phyloP scores from a whole-genome alignment of 2,797 vertebrate species.

The Taeniopygia guttata region DNA sequence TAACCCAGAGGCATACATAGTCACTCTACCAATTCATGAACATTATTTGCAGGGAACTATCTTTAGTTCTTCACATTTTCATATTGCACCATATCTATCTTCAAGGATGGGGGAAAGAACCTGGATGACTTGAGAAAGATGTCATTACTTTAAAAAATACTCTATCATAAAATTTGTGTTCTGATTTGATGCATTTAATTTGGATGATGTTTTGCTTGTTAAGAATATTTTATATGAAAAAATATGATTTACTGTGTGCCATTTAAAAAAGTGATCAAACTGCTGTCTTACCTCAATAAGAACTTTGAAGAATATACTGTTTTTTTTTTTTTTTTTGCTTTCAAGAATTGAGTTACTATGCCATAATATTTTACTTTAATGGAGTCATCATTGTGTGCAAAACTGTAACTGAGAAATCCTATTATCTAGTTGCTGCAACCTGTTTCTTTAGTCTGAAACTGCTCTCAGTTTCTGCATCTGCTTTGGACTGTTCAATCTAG shows the following conservation, averaged over 20 bases:
- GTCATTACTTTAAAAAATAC: neutral
- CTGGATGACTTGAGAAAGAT: neutral
- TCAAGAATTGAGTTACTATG: neutral
- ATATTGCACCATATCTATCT: neutral
- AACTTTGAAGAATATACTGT: neutral
- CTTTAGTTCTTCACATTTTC: neutral
- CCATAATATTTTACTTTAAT: neutral
- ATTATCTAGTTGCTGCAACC: neutral
- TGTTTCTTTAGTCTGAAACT: neutral
- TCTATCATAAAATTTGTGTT: neutral
- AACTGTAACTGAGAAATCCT: neutral
- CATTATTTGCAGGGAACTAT: rapidly evolving
- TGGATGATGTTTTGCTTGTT: neutral
- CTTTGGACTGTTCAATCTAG: neutral
- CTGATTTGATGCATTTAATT: neutral
- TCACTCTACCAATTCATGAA: neutral
- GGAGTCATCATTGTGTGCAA: neutral
- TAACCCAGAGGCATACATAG: neutral
- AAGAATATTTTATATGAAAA: neutral
- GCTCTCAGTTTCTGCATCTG: neutral
- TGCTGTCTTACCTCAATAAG: neutral
- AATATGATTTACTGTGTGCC: neutral
- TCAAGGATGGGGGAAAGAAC: rapidly evolving
- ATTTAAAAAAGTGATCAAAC: neutral
- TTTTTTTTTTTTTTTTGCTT: neutral